These are phyloP conservation scores for Ambastaia sidthimunki DNA, from an alignment of 2,797 vertebrate species.

Conservation along the genomic window DNA sequence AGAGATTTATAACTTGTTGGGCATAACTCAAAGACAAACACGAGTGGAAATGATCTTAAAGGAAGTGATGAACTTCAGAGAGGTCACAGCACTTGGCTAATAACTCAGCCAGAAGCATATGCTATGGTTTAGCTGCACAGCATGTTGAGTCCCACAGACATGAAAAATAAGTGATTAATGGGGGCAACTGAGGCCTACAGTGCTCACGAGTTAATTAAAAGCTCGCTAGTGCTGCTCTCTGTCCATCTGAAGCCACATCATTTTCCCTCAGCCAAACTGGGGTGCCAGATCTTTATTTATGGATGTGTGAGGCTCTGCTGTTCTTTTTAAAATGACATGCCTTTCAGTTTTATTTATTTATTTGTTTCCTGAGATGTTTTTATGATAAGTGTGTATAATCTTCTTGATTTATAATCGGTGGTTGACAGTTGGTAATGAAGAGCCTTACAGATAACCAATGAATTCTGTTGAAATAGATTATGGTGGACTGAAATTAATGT, in stretches of 20 bases:
- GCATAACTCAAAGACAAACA: conserved; percentile 23
- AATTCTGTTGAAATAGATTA: neutral
- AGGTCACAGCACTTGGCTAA: neutral
- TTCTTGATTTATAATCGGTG: neutral
- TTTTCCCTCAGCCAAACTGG: conserved; percentile 36
- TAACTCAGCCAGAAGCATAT: conserved; percentile 32
- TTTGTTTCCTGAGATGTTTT: neutral
- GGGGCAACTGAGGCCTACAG: conserved; percentile 55
- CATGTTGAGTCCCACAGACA: conserved; percentile 54
- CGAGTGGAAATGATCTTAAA: conserved; percentile 19
- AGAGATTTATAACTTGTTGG: conserved; percentile 46
- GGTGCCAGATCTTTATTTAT: conserved; percentile 7
- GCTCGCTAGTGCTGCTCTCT: conserved; percentile 51
- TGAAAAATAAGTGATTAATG: conserved; percentile 69
- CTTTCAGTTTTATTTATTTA: conserved; percentile 8
- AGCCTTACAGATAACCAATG: neutral
- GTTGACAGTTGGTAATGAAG: neutral
- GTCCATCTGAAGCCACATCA: conserved; percentile 58
- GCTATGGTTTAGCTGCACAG: conserved; percentile 14
- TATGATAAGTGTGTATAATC: neutral
- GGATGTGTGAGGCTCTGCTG: neutral
- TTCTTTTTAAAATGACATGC: neutral
- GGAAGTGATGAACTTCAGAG: conserved; percentile 26
- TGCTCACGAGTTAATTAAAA: conserved; percentile 72
- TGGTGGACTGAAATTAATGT: neutral